A percentile compares a stretch with the other conserved stretches of the same genome.
Evolutionary conservation across 1,140 invertebrate species (phyloP).

Genomic region (Calosoma granatense): DNA sequence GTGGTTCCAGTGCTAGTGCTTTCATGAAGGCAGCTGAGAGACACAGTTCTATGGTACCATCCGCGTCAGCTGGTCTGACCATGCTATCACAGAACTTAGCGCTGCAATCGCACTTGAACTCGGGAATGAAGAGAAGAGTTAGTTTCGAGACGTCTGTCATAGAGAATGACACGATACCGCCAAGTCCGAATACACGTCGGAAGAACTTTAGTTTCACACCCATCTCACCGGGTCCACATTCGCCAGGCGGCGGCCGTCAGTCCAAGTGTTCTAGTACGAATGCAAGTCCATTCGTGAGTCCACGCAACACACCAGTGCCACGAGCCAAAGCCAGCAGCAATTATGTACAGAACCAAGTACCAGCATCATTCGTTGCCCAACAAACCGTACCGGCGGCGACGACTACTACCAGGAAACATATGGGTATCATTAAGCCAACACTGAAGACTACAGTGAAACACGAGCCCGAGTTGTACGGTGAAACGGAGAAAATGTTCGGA

Average conservation of each 20-base stretch:
- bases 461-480: conserved; percentile 22
- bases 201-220: conserved; percentile 76
- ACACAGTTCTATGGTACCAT: not conserved
- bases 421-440: conserved; percentile 19
- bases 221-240: conserved; percentile 62
- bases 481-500: conserved; percentile 15
- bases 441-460: conserved; percentile 24
- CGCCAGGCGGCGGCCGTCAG: conserved; percentile 40
- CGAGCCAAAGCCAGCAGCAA: conserved; percentile 36
- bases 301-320: conserved; percentile 62
- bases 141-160: conserved; percentile 46
- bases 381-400: too few relatives aligned
- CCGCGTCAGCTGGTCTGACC: conserved; percentile 13
- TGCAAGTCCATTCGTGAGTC: conserved; percentile 77
- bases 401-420: not conserved
- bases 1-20: conserved; percentile 14
- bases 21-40: conserved; percentile 16
- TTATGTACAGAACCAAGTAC: conserved; percentile 24
- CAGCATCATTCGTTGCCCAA: conserved; percentile 15
- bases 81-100: conserved; percentile 15
- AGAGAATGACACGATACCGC: conserved; percentile 34
- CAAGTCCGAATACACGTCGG: conserved; percentile 52
- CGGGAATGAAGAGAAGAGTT: conserved; percentile 39
- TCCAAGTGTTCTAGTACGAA: conserved; percentile 44
- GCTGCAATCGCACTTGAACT: conserved; percentile 12